A percentile compares a stretch with the other conserved stretches of the same genome.
Evolutionary conservation across 2,797 vertebrate genomes (phyloP).

Genomic region (Glossophaga mutica): DNA sequence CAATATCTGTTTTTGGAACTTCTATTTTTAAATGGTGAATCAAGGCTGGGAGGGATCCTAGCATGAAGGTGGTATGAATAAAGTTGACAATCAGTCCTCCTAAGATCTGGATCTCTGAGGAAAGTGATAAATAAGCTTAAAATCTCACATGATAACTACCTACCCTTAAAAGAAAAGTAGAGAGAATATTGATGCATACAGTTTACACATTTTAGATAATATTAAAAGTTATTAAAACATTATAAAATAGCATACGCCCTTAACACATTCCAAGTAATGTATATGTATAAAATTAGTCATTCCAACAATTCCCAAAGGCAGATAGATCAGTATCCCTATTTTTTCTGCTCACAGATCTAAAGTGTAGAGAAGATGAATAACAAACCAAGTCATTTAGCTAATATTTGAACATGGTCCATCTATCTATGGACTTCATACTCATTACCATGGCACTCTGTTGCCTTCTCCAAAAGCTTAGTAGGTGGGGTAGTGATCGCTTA

Average conservation of each 20-base stretch:
- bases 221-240: background rate
- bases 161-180: background rate
- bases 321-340: background rate
- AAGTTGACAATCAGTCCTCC: background rate
- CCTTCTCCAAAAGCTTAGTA: background rate
- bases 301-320: background rate
- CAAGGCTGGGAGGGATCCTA: background rate
- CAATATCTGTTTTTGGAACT: background rate
- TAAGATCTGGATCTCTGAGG: background rate
- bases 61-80: background rate
- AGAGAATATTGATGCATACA: background rate
- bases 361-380: background rate
- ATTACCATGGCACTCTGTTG: background rate
- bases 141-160: background rate
- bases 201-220: background rate
- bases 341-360: background rate
- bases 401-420: background rate
- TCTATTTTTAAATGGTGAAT: background rate
- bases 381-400: background rate
- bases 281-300: background rate
- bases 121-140: background rate
- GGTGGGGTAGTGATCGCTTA: background rate
- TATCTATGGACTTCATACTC: background rate
- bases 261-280: background rate
- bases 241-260: background rate